Conservation (phyloP, 2,113 vertebrate species). For the Oncorhynchus mykiss region DNA sequence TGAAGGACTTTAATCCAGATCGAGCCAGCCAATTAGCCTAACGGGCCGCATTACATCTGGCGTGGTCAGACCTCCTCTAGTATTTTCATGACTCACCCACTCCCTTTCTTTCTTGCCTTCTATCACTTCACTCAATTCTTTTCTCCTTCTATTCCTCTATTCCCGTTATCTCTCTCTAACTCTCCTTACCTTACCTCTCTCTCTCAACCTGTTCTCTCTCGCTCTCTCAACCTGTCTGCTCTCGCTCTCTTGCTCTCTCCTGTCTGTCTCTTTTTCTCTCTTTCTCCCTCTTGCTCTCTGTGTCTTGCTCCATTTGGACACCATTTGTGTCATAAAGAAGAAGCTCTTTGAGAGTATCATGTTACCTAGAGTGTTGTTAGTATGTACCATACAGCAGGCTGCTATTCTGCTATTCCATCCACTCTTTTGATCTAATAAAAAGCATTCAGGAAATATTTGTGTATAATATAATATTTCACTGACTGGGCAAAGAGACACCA, state of each 20-base stretch:
- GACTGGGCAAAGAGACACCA: constrained; percentile 10
- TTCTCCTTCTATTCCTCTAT: background rate
- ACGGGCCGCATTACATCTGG: background rate
- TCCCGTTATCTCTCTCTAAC: background rate
- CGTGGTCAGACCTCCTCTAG: background rate
- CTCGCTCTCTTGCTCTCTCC: no score
- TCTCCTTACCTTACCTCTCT: no score
- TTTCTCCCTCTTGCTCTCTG: no score
- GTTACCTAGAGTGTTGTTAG: background rate
- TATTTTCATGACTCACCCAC: background rate
- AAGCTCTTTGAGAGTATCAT: no score
- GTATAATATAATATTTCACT: constrained; percentile 8
- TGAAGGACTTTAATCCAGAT: background rate
- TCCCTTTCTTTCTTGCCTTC: background rate
- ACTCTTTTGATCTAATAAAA: background rate
- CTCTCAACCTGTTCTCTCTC: no score
- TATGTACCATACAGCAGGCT: background rate
- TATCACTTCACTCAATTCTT: background rate
- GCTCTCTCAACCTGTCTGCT: no score
- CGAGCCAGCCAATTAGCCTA: constrained; percentile 4
- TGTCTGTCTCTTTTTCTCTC: no score
- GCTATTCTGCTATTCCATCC: background rate
- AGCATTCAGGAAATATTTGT: constrained; percentile 1
- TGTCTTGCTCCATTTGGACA: no score
- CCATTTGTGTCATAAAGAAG: no score